Evolutionary conservation across 2,888 invertebrate species (phyloP).

Genomic region (Carabus problematicus): DNA sequence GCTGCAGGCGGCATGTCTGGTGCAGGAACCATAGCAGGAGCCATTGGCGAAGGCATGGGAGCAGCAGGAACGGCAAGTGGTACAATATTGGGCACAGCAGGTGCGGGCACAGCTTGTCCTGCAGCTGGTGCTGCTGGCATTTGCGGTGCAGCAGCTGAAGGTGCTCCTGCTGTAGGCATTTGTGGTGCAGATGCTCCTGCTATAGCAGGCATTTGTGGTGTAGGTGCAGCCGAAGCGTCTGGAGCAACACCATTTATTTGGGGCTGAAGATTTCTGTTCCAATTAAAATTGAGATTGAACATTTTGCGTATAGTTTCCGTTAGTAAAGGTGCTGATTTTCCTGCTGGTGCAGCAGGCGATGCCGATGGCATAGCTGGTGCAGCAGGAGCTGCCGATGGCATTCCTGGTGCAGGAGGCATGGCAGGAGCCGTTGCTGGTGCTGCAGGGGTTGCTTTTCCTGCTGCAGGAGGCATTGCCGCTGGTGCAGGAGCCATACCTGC

Average conservation of each 20-base stretch:
- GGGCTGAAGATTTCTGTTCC: slow-evolving; percentile 54
- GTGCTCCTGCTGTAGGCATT: background rate
- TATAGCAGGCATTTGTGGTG: slow-evolving; percentile 4
- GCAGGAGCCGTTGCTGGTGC: slow-evolving; percentile 26
- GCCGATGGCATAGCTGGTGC: slow-evolving; percentile 18
- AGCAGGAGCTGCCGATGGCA: slow-evolving; percentile 45
- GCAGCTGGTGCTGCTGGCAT: slow-evolving; percentile 36
- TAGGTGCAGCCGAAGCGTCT: slow-evolving; percentile 38
- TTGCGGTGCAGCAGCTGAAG: background rate
- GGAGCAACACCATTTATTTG: slow-evolving; percentile 41
- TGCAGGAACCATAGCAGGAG: slow-evolving; percentile 36
- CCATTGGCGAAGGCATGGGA: slow-evolving; percentile 37
- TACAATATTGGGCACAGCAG: slow-evolving; percentile 43
- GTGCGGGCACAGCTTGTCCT: slow-evolving; percentile 44
- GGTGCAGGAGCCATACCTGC: slow-evolving; percentile 15
- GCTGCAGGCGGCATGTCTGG: slow-evolving; percentile 8
- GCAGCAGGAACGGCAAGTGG: slow-evolving; percentile 45
- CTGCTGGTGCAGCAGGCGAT: slow-evolving; percentile 38
- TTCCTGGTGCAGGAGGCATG: slow-evolving; percentile 32
- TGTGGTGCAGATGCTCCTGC: slow-evolving; percentile 37
- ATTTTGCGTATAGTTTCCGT: slow-evolving; percentile 56
- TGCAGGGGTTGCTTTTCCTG: slow-evolving; percentile 22
- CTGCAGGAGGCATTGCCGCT: slow-evolving; percentile 8
- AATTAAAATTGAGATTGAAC: slow-evolving; percentile 57
- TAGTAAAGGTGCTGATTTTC: slow-evolving; percentile 49